Conservation (phyloP, 2,797 vertebrate species). For the Margarornis squamiger region DNA sequence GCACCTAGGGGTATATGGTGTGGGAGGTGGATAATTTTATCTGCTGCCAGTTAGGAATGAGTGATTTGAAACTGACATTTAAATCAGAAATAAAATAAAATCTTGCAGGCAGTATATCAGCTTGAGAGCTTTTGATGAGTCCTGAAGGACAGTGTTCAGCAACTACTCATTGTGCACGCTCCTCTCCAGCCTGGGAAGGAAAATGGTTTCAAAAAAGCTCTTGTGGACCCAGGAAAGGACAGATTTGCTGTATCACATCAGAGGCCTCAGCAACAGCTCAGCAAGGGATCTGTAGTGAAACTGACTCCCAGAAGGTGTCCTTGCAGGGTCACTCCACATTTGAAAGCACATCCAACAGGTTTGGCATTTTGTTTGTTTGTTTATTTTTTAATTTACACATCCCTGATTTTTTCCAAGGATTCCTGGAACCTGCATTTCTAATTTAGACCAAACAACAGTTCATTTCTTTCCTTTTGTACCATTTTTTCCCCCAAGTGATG, state of each 20-base stretch:
- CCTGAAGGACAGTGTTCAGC: neutral
- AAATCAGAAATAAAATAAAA: neutral
- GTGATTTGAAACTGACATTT: neutral
- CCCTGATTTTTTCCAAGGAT: neutral
- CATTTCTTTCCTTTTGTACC: neutral
- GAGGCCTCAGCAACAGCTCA: neutral
- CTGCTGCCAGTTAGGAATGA: neutral
- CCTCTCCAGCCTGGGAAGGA: neutral
- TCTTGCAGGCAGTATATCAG: neutral
- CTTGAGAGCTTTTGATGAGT: neutral
- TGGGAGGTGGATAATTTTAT: neutral
- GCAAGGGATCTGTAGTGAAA: neutral
- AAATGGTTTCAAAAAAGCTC: neutral
- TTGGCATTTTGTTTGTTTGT: rapidly evolving
- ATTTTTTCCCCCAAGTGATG: rapidly evolving
- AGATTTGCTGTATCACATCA: neutral
- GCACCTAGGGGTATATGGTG: rapidly evolving
- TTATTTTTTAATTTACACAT: neutral
- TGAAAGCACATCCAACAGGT: neutral
- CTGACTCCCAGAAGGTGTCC: neutral
- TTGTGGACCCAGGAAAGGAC: neutral
- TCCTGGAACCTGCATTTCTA: neutral
- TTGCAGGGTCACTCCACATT: neutral
- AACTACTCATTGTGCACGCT: rapidly evolving
- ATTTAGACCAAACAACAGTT: neutral